Base-by-base conservation (phyloP, 2,797 vertebrate genomes). In the Pseudochirops cupreus region DNA sequence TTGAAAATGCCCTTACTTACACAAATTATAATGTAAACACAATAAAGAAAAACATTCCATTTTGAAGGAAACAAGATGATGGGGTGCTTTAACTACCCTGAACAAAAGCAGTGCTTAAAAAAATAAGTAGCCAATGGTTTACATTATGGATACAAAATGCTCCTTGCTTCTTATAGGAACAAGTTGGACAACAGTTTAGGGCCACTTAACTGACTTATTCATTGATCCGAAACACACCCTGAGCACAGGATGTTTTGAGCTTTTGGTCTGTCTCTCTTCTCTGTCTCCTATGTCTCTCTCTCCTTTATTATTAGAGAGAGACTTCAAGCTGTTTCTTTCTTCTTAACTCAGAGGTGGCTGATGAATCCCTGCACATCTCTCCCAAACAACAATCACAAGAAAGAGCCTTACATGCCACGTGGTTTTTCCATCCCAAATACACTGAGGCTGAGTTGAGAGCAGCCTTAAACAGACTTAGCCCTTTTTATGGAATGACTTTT, bases 351-450 rank as follows among this genome's bases (percentile, higher is more conserved):
- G 24, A 87, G 10, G 39, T 26, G 24, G 39, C 39, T 46, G 3
- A 50, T 24, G 74, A 50, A 50, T 50, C 21, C 12, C 9, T 50
- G 39, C 46, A 50, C 50, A 46, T 87, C 39, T 24, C 6, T 39
- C 18, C n/a, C 67, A 50, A 87, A 87, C 3, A 4, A 26, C 21
- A 46, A 26, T 46, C 39, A 26, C 21, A 5, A 87, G 74, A 87
- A 82, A 50, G 39, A 39, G 18, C 2, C n/a, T 39, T 24, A 82
- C 9, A 4, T 62, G 12, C 0, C 56, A 92, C 55, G 39, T 14
- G 28, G n/a, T 57, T 96, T 91, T 93, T 94, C 50, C 33, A 93
- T 90, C n/a, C n/a, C 92, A 94, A 95, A 97, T 31, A 50, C 24
- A 62, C 57, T 29, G 57, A 39, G 7, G 5, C 6, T 1, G 3